These are phyloP conservation scores for Catalaphyllia jardinei DNA, from an alignment of 64 coral and sea anemone genomes.

Conservation along the genomic window DNA sequence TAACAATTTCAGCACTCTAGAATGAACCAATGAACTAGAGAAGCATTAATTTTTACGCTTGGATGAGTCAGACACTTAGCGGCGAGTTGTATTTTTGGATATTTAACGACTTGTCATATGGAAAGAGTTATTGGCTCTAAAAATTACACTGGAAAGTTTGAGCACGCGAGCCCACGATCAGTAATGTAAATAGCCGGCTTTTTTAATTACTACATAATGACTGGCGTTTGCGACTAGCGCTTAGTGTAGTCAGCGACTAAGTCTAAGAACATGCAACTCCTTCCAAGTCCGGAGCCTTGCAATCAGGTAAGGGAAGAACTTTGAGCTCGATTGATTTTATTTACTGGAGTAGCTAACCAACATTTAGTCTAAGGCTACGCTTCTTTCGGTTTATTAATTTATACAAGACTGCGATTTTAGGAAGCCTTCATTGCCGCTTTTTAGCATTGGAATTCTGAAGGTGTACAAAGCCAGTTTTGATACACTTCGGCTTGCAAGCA, in stretches of 20 bases:
- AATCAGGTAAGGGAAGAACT: neutral
- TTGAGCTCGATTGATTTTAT: neutral
- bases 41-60: neutral
- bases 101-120: neutral
- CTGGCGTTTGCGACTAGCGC: neutral
- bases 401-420: too few species aligned
- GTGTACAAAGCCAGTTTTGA: too few species aligned
- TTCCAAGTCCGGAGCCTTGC: neutral
- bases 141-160: neutral
- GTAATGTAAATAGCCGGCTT: slow-evolving; percentile 11
- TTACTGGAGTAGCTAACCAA: neutral
- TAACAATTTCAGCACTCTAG: neutral
- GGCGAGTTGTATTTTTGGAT: neutral
- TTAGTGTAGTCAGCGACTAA: slow-evolving; percentile 5
- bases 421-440: too few species aligned
- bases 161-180: slow-evolving; percentile 18
- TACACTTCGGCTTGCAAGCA: too few species aligned
- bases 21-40: slow-evolving; percentile 3
- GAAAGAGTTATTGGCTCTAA: neutral
- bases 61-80: neutral
- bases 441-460: too few species aligned
- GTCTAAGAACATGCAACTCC: slow-evolving; percentile 23
- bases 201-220: neutral
- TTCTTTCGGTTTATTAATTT: neutral
- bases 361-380: neutral